phyloP scores from a whole-genome alignment of 2,888 invertebrate species.

The Amaurobius ferox region DNA sequence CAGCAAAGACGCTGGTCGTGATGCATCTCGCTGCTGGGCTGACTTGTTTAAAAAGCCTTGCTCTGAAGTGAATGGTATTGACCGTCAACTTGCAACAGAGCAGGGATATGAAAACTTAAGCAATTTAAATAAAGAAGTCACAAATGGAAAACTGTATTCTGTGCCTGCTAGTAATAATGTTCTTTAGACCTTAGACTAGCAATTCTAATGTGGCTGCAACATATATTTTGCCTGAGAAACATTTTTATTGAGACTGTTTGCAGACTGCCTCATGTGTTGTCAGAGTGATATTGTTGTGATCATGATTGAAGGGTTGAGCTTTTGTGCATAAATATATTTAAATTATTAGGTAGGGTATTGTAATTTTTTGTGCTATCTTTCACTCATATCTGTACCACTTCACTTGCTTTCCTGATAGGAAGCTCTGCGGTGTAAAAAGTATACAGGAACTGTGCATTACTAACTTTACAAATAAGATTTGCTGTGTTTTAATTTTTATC shows the following conservation, averaged over 20 bases:
- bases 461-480: slow-evolving; percentile 62
- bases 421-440: slow-evolving; percentile 33
- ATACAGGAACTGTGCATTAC: slow-evolving; percentile 66
- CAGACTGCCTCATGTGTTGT: slow-evolving; percentile 47
- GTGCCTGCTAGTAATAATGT: slow-evolving; percentile 54
- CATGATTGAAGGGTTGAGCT: slow-evolving; percentile 63
- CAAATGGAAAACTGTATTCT: slow-evolving; percentile 55
- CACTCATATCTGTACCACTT: slow-evolving; percentile 60
- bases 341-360: slow-evolving; percentile 66
- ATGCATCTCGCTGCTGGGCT: slow-evolving; percentile 62
- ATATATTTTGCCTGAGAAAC: slow-evolving; percentile 66
- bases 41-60: slow-evolving; percentile 63
- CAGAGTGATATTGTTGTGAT: slow-evolving; percentile 67
- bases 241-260: slow-evolving; percentile 65
- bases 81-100: slow-evolving; percentile 17
- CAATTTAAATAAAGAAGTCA: slow-evolving; percentile 39
- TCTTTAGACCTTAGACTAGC: slow-evolving; percentile 44
- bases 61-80: slow-evolving; percentile 60
- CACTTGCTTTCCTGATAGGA: slow-evolving; percentile 18
- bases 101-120: slow-evolving; percentile 6
- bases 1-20: background rate
- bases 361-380: slow-evolving; percentile 43
- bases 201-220: slow-evolving; percentile 36
- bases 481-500: slow-evolving; percentile 72
- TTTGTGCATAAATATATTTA: slow-evolving; percentile 72